Evolutionary conservation across 2,113 vertebrate genomes (phyloP).

Genomic region (Ceyx melanurus): DNA sequence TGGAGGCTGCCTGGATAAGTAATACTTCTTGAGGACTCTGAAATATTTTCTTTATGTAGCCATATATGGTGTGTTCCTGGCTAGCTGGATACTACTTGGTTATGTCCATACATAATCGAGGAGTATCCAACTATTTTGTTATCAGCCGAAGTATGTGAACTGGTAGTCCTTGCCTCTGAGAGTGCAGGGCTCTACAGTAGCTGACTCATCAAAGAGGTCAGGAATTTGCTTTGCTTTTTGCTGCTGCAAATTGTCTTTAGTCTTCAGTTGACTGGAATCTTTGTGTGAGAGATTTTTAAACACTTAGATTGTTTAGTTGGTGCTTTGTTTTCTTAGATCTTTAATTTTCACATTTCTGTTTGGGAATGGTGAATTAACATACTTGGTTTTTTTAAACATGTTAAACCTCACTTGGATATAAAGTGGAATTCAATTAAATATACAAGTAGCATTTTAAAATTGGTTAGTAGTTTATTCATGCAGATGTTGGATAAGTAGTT

Average conservation of each 20-base stretch:
- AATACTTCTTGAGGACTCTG: slow-evolving; percentile 2
- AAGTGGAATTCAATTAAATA: background rate
- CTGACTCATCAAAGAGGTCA: background rate
- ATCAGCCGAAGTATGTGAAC: background rate
- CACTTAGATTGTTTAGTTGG: background rate
- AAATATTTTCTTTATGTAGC: background rate
- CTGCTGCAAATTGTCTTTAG: background rate
- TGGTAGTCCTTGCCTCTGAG: background rate
- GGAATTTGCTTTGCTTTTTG: background rate
- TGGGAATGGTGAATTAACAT: background rate
- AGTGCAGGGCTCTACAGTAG: background rate
- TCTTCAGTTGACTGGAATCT: background rate
- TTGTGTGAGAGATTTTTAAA: background rate
- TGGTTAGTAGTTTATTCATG: background rate
- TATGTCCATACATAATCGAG: background rate
- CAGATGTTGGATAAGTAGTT: background rate
- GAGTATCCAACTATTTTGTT: background rate
- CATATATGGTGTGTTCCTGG: background rate
- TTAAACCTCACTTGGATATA: background rate
- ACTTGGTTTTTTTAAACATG: background rate
- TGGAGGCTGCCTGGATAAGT: background rate
- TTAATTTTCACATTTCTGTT: background rate
- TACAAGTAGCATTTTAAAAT: background rate
- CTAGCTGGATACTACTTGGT: background rate
- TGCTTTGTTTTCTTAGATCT: background rate